Conservation (phyloP, 2,797 vertebrate species). For the Pipistrellus nathusii region DNA sequence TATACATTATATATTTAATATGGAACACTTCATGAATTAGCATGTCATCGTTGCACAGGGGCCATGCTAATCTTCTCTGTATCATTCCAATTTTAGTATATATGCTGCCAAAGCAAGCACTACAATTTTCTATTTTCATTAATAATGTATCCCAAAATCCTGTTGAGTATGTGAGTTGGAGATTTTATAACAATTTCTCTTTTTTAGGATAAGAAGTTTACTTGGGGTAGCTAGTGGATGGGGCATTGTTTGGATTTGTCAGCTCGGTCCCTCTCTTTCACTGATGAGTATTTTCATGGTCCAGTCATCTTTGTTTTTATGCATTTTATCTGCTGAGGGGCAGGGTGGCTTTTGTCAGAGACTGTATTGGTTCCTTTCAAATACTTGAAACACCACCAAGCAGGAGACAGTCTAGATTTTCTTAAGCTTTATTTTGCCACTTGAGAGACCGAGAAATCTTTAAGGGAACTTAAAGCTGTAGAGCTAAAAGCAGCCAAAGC, state of each 20-base stretch:
- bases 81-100: too few species aligned
- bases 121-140: background rate
- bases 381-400: background rate
- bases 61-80: too few species aligned
- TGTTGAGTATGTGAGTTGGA: background rate
- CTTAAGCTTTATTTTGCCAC: background rate
- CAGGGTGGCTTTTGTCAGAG: background rate
- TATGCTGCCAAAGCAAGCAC: too few species aligned
- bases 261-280: background rate
- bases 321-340: background rate
- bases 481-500: background rate
- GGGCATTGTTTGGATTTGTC: background rate
- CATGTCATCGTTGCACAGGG: too few species aligned
- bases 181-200: conserved; percentile 33
- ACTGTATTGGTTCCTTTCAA: background rate
- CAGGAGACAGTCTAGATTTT: conserved; percentile 8
- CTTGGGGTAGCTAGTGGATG: background rate
- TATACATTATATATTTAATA: background rate
- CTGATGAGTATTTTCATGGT: background rate
- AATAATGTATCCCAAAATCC: background rate
- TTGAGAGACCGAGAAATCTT: background rate
- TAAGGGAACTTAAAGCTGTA: conserved; percentile 11
- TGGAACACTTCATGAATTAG: too few species aligned
- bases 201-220: background rate
- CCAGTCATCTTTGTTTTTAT: background rate